Percentiles rank a stretch among this genome's conserved stretches.
Evolutionary conservation across 1,140 invertebrate genomes (phyloP).

Genomic region (Batillaria attramentaria): DNA sequence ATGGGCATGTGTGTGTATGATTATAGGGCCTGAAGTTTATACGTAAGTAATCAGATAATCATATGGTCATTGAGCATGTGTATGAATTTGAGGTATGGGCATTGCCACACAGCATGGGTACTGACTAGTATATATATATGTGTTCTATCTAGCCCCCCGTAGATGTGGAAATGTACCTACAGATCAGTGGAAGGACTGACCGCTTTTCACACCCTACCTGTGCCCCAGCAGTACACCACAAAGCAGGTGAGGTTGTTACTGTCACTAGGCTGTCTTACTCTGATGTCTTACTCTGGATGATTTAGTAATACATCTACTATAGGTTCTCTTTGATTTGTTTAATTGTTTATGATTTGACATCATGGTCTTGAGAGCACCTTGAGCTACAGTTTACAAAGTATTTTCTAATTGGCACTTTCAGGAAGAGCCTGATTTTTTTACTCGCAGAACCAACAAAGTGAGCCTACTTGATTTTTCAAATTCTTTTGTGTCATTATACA

Average conservation of each 20-base stretch:
- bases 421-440: not conserved
- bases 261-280: not conserved
- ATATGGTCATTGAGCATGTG: not conserved
- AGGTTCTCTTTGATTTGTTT: not conserved
- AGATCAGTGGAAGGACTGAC: conserved; percentile 10
- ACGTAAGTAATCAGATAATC: not conserved
- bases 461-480: not conserved
- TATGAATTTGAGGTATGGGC: not conserved
- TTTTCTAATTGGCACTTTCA: not conserved
- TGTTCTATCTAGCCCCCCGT: conserved; percentile 15
- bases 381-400: not conserved
- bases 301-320: not conserved
- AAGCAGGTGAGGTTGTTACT: conserved; percentile 23
- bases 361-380: not conserved
- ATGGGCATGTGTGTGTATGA: not conserved
- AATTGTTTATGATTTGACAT: not conserved
- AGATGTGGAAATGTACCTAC: conserved; percentile 23
- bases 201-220: conserved; percentile 33
- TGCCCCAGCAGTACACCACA: conserved; percentile 41
- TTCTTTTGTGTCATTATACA: not conserved
- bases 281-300: not conserved
- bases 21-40: not conserved
- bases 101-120: not conserved
- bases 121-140: not conserved
- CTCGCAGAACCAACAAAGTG: not conserved